Percentiles rank a stretch among this genome's conserved stretches.
phyloP scores from a whole-genome alignment of 2,888 invertebrate species.

The Synergus umbraculus region DNA sequence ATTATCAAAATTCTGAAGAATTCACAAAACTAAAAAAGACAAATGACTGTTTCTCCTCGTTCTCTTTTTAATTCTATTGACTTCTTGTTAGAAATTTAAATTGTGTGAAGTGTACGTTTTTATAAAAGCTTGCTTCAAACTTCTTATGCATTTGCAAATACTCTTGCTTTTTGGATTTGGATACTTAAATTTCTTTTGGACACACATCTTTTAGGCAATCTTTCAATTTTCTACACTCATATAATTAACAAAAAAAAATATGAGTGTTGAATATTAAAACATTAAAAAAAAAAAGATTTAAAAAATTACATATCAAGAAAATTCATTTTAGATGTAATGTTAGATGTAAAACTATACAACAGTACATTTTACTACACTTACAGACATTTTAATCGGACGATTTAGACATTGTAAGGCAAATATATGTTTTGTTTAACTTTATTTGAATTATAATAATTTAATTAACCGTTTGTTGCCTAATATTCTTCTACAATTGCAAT shows the following conservation, averaged over 20 bases:
- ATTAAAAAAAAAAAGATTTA: not conserved
- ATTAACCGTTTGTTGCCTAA: constrained; percentile 11
- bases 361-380: constrained; percentile 11
- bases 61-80: not conserved
- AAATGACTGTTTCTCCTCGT: not conserved
- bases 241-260: not conserved
- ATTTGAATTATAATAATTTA: not conserved
- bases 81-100: not conserved
- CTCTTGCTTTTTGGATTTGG: not conserved
- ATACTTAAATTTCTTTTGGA: not conserved
- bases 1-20: not conserved
- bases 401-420: not conserved
- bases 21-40: not conserved
- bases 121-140: constrained; percentile 21
- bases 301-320: not conserved
- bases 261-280: not conserved
- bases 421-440: not conserved
- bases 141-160: constrained; percentile 16
- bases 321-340: not conserved
- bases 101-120: not conserved
- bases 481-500: constrained; percentile 21
- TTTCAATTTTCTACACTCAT: not conserved
- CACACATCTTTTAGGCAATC: not conserved
- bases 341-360: not conserved
- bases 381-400: constrained; percentile 21